Evolutionary conservation across 2,113 vertebrate genomes (phyloP), one percentile per base, ranked within the genome.

Genomic region (Prunella fulvescens): DNA sequence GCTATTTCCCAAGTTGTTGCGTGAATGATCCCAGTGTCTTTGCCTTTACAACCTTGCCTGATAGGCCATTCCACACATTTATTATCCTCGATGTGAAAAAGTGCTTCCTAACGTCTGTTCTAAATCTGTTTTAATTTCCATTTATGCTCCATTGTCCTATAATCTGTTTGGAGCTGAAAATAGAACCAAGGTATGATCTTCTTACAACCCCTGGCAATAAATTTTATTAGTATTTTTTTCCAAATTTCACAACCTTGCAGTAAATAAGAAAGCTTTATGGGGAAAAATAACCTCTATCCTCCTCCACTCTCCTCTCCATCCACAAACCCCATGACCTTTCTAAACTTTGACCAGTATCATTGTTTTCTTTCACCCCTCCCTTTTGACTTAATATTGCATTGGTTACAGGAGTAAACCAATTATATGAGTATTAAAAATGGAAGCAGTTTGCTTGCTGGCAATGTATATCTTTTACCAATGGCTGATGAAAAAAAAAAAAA

Each of bases 361-460:
- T 94, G 70, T 51, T 73, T 85, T 16, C 72, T 66, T 86, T 86
- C 62, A 54, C 67, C 72, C 29, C 19, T n/a, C 56, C 53, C 64
- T 96, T 95, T 90, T 81, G 92, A 60, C 82, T 92, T 82, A 80
- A 90, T 93, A 87, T 89, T 93, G 80, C 79, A 97, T 87, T 92
- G 83, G 81, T 97, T 98, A 93, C 95, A 96, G 60, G 95, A 97
- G 72, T 97, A 97, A 97, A 98, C 92, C 97, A 97, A 97, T 98
- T 97, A 96, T 86, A 95, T 65, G 61, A 97, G 81, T 82, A 95
- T 91, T 95, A 97, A 96, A 95, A 98, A 96, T 97, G 91, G 96
- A 97, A 97, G 92, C 69, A 45, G 81, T 94, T 94, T 95, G 50
- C 2, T 24, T 95, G 82, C 91, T 81, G 92, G 86, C 78, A 97